phyloP scores from a whole-genome alignment of 2,113 vertebrate genomes.

The Smithornis capensis region DNA sequence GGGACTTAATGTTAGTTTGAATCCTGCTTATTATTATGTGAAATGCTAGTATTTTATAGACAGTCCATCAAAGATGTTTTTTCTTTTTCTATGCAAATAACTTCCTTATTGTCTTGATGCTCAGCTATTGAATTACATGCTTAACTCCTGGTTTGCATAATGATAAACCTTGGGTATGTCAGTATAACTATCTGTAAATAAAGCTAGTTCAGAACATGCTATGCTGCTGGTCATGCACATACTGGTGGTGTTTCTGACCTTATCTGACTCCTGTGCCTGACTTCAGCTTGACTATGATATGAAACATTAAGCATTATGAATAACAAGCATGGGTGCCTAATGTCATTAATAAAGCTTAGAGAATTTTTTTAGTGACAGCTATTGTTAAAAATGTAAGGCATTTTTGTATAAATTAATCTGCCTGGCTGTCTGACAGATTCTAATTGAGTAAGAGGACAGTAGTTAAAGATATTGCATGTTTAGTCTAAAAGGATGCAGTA shows the following conservation, averaged over 20 bases:
- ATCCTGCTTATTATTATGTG: neutral
- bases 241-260: neutral
- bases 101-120: conserved; percentile 20
- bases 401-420: conserved; percentile 6
- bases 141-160: neutral
- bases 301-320: neutral
- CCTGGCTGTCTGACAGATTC: neutral
- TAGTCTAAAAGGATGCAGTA: neutral
- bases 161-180: neutral
- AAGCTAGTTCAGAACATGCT: neutral
- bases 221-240: neutral
- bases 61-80: neutral
- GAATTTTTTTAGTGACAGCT: neutral
- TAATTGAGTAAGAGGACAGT: neutral
- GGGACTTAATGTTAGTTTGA: neutral
- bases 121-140: neutral
- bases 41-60: neutral
- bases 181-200: neutral
- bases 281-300: neutral
- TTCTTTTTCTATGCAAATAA: neutral
- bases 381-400: neutral
- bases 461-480: neutral
- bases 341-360: conserved; percentile 14
- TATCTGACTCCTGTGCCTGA: neutral
- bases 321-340: neutral